phyloP scores from a whole-genome alignment of 1,140 invertebrate species.

The Papilio polyxenes region DNA sequence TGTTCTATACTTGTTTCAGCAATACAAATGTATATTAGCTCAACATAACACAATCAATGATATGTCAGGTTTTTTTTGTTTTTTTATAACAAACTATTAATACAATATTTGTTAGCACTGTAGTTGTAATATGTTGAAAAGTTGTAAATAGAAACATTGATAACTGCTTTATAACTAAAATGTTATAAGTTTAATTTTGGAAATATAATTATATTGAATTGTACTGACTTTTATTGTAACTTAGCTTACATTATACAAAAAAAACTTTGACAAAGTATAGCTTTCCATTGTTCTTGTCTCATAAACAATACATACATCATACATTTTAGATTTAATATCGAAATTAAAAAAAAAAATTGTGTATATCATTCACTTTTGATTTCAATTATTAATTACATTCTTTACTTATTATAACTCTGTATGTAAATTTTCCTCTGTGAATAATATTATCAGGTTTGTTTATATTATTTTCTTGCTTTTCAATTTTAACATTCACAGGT shows the following conservation, averaged over 20 bases:
- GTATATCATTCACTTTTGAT: background rate
- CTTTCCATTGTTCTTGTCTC: background rate
- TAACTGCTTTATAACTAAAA: too few species aligned
- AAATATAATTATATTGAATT: background rate
- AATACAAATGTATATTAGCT: too few species aligned
- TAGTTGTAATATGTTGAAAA: background rate
- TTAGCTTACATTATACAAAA: background rate
- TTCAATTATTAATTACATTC: background rate
- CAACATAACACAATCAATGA: too few species aligned
- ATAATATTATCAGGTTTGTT: conserved; percentile 5
- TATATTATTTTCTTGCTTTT: background rate
- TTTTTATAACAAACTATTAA: too few species aligned
- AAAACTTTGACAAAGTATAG: background rate
- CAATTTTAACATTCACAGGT: background rate
- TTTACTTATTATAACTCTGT: conserved; percentile 40
- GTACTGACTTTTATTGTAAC: background rate
- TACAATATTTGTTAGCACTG: background rate
- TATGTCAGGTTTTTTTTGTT: too few species aligned
- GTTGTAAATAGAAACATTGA: background rate
- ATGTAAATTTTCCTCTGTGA: conserved; percentile 3
- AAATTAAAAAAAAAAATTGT: too few species aligned
- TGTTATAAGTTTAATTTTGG: background rate
- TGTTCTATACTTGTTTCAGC: too few species aligned
- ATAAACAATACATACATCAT: too few species aligned
- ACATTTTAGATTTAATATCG: too few species aligned